Percentiles rank a stretch among this genome's conserved stretches.
Conservation (phyloP, 2,797 vertebrate genomes). For the Rhabdomys pumilio region DNA sequence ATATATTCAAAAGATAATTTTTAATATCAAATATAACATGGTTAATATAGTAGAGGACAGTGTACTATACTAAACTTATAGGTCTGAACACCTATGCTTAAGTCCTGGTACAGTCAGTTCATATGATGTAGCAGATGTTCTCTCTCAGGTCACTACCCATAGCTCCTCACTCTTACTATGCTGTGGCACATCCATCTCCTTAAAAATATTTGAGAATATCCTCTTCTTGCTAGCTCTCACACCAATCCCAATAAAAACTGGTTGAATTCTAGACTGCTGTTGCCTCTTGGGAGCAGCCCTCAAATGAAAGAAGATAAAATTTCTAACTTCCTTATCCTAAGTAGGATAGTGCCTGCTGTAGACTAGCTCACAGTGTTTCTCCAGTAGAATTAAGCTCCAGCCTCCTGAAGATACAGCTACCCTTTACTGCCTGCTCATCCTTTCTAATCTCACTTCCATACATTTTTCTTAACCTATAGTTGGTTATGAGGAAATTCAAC, state of each 20-base stretch:
- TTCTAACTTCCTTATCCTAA: neutral
- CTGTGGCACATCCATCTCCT: neutral
- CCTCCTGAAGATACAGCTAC: neutral
- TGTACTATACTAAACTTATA: neutral
- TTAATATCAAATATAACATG: neutral
- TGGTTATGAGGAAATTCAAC: constrained; percentile 21
- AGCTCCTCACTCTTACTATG: neutral
- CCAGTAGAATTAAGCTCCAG: neutral
- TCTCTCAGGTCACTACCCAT: neutral
- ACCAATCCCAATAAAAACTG: neutral
- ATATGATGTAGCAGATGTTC: neutral
- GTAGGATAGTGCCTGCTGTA: neutral
- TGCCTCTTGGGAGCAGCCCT: neutral
- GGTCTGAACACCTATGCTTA: constrained; percentile 19
- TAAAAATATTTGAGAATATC: constrained; percentile 10
- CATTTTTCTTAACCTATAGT: neutral
- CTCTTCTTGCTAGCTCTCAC: neutral
- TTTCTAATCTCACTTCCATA: neutral
- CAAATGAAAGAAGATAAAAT: neutral
- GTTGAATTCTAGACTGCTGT: neutral
- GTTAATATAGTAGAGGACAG: neutral
- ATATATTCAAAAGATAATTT: constrained; percentile 24
- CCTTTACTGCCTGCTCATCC: neutral
- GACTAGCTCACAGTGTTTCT: neutral
- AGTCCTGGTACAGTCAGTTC: neutral